Evolutionary conservation across 2,888 invertebrate species (phyloP), one percentile per base, ranked within the genome.

Genomic region (Lasioglossum lativentre): DNA sequence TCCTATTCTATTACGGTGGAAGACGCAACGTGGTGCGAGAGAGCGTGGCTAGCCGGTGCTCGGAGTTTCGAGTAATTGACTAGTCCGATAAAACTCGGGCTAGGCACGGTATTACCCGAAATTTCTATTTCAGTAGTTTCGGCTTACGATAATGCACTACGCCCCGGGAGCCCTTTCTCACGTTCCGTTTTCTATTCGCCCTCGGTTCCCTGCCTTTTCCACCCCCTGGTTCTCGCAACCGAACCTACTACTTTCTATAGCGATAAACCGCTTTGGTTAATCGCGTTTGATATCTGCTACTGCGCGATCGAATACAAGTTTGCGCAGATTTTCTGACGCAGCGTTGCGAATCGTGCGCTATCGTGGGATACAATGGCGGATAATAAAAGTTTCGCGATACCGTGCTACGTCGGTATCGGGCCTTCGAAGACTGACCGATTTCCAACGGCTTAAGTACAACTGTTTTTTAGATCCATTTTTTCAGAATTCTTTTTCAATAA

Each of bases 231-330:
- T 30, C 30, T 34, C 68, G 38, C 68, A 23, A 68, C 68, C 23
- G 34, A 34, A 66, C 38, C 19, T 23, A 10, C 63, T 52, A 73
- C 77, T 82, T 71, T 84, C 68, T 70, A 72, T 68, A 45, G 66
- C 87, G 83, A 85, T 90, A 89, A 90, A 88, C 84, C 83, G 87
- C 78, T 89, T 89, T 84, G 80, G 86, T 86, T 90, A 90, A 90
- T 90, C 90, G 86, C 85, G 38, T 40, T 56, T 82, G 86, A 90
- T 88, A 86, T 83, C 73, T 19, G 73, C 71, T 70, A 80, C 85
- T 82, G 78, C 78, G 71, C 73, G 63, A 47, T 73, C 71, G n/a
- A 71, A 14, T 72, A 84, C 83, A 88, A 78, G 80, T 88, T 88
- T 59, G 83, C 59, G 34, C 85, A 78, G 83, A 86, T 81, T 75